Evolutionary conservation across 1,140 invertebrate genomes (phyloP).

Genomic region (Apis florea): DNA sequence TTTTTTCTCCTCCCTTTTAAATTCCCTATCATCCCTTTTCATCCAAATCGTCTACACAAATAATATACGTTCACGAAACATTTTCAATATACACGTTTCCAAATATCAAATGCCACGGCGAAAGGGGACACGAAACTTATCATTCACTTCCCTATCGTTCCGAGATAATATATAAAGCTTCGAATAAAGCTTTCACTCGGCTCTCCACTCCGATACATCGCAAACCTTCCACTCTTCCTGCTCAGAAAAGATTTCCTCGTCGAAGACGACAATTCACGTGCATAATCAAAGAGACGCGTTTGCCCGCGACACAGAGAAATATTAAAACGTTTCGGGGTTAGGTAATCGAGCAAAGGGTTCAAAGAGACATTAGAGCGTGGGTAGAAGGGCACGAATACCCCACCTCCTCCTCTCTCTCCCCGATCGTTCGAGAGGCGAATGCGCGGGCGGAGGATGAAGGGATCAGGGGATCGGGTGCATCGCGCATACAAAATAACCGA

Average conservation of each 20-base stretch:
- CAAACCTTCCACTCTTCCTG: too few species aligned
- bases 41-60: too few species aligned
- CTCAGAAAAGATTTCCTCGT: too few species aligned
- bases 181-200: too few species aligned
- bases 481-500: conserved; percentile 65
- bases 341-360: conserved; percentile 26
- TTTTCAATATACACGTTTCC: neutral
- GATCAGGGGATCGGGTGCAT: conserved; percentile 60
- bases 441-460: conserved; percentile 52
- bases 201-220: too few species aligned
- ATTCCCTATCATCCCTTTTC: too few species aligned
- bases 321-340: conserved; percentile 1
- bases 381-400: conserved; percentile 2
- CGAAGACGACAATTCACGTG: too few species aligned
- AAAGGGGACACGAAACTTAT: too few species aligned
- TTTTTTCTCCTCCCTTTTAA: too few species aligned
- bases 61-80: neutral
- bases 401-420: neutral
- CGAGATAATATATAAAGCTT: too few species aligned
- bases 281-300: neutral
- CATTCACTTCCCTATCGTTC: too few species aligned
- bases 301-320: neutral
- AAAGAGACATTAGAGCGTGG: conserved; percentile 30
- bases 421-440: conserved; percentile 46
- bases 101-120: too few species aligned